Conservation (phyloP, 2,888 invertebrate species). For the Cephus spinipes region DNA sequence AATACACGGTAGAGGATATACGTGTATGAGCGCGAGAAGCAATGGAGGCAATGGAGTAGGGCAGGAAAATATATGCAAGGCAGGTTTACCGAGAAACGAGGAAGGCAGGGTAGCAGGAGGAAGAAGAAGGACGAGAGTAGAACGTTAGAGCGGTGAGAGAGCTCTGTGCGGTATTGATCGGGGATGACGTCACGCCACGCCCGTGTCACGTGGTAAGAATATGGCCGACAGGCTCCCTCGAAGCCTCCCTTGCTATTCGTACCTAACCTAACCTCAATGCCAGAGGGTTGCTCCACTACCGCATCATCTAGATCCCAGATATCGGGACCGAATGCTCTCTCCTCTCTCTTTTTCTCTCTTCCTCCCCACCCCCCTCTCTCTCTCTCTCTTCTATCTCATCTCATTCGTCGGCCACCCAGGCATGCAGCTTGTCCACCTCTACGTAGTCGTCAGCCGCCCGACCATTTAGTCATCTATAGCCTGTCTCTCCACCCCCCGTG, state of each 20-base stretch:
- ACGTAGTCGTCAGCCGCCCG: neutral
- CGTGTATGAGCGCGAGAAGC: neutral
- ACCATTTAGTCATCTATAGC: neutral
- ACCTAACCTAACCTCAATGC: constrained; percentile 31
- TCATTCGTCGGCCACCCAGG: neutral
- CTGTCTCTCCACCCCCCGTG: neutral
- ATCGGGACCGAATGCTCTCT: constrained; percentile 7
- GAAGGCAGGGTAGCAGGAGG: neutral
- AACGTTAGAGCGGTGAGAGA: neutral
- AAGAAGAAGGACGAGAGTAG: neutral
- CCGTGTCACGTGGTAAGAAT: constrained; percentile 62
- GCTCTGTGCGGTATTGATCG: constrained; percentile 60
- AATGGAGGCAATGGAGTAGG: constrained; percentile 33
- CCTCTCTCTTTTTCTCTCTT: neutral
- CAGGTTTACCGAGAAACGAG: constrained; percentile 7
- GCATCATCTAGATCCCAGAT: constrained; percentile 20
- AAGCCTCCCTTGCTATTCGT: constrained; percentile 15
- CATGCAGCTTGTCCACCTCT: neutral
- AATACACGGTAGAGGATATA: constrained; percentile 3
- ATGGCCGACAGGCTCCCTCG: constrained; percentile 50
- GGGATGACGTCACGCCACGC: constrained; percentile 63
- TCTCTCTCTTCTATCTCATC: neutral
- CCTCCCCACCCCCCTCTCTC: neutral
- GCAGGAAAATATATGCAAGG: constrained; percentile 26
- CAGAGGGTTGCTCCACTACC: constrained; percentile 10